These are phyloP conservation scores for Spatulosminthurus flaviceps DNA, from an alignment of 2,888 invertebrate genomes.

Conservation along the genomic window DNA sequence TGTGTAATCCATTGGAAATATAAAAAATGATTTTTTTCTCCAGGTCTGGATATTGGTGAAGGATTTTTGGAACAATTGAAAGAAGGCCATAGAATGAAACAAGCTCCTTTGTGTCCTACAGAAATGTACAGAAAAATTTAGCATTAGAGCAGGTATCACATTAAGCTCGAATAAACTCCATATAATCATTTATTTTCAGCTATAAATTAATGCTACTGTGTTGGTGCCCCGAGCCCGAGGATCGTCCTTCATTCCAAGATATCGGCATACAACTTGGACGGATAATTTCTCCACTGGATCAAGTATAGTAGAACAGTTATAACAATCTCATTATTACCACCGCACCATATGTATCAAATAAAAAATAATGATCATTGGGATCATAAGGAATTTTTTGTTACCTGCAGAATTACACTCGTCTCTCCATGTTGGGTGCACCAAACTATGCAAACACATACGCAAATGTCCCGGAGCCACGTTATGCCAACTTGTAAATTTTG, in stretches of 20 bases:
- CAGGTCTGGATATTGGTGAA: background rate
- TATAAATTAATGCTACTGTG: background rate
- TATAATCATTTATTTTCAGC: background rate
- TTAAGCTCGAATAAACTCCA: background rate
- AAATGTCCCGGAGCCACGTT: no score
- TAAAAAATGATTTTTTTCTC: background rate
- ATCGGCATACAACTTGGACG: background rate
- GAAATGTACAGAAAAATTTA: slow-evolving; percentile 4
- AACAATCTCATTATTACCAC: no score
- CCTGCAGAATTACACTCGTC: no score
- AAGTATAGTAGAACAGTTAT: no score
- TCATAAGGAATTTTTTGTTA: no score
- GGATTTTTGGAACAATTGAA: background rate
- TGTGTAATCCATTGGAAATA: background rate
- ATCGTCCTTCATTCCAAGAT: background rate
- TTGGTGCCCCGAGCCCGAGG: background rate
- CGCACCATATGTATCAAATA: no score
- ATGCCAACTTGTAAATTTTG: no score
- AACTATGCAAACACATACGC: no score
- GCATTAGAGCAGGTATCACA: background rate
- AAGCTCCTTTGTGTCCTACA: background rate
- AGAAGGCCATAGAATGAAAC: background rate
- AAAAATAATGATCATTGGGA: no score
- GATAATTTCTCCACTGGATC: background rate
- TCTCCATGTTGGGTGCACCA: no score